Evolutionary conservation across 2,888 invertebrate species (phyloP).

Genomic region (Pteria penguin): DNA sequence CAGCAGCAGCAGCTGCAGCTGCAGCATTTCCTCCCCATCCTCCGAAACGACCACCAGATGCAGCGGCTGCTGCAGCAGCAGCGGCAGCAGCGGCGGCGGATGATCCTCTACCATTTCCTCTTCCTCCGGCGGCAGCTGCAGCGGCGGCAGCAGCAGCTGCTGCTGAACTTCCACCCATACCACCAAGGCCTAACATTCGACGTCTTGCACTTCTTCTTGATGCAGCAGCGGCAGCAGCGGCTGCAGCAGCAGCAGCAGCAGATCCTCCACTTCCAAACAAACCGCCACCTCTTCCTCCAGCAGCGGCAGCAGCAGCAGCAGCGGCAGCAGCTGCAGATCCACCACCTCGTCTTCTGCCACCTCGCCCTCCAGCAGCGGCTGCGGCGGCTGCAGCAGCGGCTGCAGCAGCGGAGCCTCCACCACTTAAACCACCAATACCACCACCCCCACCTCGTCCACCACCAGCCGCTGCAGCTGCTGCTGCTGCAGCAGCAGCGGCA

Average conservation of each 20-base stretch:
- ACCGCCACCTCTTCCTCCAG: neutral
- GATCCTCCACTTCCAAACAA: neutral
- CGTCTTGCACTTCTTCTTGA: neutral
- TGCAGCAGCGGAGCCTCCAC: neutral
- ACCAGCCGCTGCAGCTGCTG: neutral
- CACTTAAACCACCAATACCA: neutral
- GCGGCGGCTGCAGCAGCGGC: neutral
- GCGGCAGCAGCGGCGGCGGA: neutral
- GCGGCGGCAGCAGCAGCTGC: neutral
- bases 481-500: conserved; percentile 1
- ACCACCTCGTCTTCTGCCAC: neutral
- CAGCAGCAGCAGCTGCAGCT: neutral
- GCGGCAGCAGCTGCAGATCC: neutral
- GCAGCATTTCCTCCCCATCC: neutral
- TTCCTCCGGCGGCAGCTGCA: neutral
- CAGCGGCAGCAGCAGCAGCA: neutral
- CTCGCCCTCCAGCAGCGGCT: conserved; percentile 10
- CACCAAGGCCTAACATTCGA: neutral
- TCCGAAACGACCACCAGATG: neutral
- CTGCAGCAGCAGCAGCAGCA: neutral
- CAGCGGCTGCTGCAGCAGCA: too few species aligned
- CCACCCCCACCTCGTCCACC: neutral
- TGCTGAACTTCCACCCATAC: neutral
- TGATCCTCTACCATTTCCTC: neutral
- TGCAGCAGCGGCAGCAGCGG: neutral